Evolutionary conservation across 2,888 invertebrate genomes (phyloP).

Genomic region (Bedellia somnulentella): DNA sequence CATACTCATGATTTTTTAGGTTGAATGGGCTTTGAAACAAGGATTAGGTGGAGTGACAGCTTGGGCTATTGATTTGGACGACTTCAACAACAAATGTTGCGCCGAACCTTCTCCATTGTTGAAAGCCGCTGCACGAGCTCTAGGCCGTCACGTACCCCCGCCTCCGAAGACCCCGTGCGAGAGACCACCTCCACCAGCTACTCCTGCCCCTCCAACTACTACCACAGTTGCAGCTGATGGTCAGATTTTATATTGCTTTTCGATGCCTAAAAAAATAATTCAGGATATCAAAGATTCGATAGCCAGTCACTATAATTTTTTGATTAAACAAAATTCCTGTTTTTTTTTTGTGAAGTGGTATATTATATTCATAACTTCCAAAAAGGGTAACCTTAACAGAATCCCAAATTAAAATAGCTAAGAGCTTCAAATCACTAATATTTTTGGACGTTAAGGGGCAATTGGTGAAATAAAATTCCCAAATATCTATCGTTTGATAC

Average conservation of each 20-base stretch:
- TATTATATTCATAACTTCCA: too few species aligned
- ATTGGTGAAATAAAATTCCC: too few species aligned
- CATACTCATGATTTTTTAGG: slow-evolving; percentile 35
- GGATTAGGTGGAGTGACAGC: slow-evolving; percentile 82
- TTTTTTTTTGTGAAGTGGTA: too few species aligned
- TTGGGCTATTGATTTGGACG: slow-evolving; percentile 88
- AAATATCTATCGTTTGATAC: too few species aligned
- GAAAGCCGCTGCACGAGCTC: slow-evolving; percentile 73
- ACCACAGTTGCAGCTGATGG: slow-evolving; percentile 60
- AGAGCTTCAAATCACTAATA: too few species aligned
- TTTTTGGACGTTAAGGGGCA: too few species aligned
- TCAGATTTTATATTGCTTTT: slow-evolving; percentile 20
- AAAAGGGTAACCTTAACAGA: too few species aligned
- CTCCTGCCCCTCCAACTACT: slow-evolving; percentile 75
- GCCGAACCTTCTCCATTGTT: slow-evolving; percentile 76
- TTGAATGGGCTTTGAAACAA: slow-evolving; percentile 69
- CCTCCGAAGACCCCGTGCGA: slow-evolving; percentile 63
- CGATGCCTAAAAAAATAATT: too few species aligned
- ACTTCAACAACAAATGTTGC: slow-evolving; percentile 84
- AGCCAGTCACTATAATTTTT: too few species aligned
- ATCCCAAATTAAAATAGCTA: too few species aligned
- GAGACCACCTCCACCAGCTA: slow-evolving; percentile 70
- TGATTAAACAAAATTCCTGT: too few species aligned
- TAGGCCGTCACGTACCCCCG: slow-evolving; percentile 62
- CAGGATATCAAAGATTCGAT: too few species aligned